A percentile compares a stretch with the other conserved stretches of the same genome.
These are phyloP conservation scores for Melanocharis versteri DNA, from an alignment of 2,113 vertebrate genomes.

Conservation along the genomic window DNA sequence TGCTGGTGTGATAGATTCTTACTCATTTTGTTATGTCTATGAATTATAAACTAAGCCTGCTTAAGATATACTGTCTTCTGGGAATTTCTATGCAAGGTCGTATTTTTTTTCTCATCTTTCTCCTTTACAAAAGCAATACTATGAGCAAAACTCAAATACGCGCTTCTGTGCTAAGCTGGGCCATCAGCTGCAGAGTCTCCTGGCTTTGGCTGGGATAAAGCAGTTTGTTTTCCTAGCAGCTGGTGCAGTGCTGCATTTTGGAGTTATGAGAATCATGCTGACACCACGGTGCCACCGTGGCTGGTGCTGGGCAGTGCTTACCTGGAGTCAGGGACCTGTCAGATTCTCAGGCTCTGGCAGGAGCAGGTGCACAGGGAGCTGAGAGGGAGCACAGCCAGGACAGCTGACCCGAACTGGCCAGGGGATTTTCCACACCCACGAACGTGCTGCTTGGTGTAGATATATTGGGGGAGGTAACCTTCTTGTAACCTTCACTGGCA, in stretches of 20 bases:
- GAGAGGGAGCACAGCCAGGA: background rate
- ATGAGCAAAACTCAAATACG: background rate
- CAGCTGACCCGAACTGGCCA: background rate
- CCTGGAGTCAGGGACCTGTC: background rate
- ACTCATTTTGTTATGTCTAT: background rate
- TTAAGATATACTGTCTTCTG: background rate
- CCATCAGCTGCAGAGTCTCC: background rate
- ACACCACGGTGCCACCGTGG: background rate
- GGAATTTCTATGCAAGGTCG: background rate
- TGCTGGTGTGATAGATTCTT: background rate
- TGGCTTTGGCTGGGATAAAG: background rate
- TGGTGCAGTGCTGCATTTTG: background rate
- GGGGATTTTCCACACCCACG: background rate
- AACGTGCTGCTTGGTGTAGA: accelerated
- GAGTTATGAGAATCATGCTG: background rate
- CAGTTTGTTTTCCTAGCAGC: background rate
- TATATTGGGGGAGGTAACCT: background rate
- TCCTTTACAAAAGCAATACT: background rate
- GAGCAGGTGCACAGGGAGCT: background rate
- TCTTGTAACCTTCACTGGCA: background rate
- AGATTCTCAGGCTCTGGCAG: background rate
- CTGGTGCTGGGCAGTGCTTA: background rate
- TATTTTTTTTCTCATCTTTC: background rate
- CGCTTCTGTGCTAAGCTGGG: background rate
- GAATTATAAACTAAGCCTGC: background rate